Conservation (phyloP, 1,140 invertebrate species). For the Aphaenogaster ashmeadi region DNA sequence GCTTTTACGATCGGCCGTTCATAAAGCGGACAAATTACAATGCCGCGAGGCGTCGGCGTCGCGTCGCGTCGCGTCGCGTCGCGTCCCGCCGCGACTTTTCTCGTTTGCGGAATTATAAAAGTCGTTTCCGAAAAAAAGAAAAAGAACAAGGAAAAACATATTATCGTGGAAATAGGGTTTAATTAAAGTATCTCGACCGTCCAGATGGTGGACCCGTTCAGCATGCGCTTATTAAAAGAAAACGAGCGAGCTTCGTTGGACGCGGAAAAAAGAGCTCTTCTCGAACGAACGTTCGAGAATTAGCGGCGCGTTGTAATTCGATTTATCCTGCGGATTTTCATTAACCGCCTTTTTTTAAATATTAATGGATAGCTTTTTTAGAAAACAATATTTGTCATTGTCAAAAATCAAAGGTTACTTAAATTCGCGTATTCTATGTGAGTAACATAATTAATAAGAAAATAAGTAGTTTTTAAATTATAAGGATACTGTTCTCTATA, state of each 20-base stretch:
- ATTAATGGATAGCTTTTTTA: not conserved
- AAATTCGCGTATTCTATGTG: not conserved
- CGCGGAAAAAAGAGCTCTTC: slow-evolving; percentile 6
- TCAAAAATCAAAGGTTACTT: not conserved
- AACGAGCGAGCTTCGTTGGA: slow-evolving; percentile 26
- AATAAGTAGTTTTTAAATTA: not conserved
- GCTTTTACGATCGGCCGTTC: slow-evolving; percentile 70
- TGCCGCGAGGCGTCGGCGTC: slow-evolving; percentile 45
- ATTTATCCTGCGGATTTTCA: slow-evolving; percentile 17
- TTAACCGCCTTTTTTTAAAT: not conserved
- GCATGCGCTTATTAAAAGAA: slow-evolving; percentile 54
- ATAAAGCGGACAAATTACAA: slow-evolving; percentile 66
- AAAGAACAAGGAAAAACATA: slow-evolving; percentile 42
- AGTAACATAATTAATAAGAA: not conserved
- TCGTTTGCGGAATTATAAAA: slow-evolving; percentile 43
- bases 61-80: slow-evolving; percentile 16
- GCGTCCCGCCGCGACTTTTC: slow-evolving; percentile 33
- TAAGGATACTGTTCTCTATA: not conserved
- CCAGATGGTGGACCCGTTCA: slow-evolving; percentile 56
- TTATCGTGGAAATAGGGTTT: slow-evolving; percentile 70
- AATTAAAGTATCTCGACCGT: slow-evolving; percentile 72
- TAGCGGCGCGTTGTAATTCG: slow-evolving; percentile 32
- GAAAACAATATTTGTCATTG: not conserved
- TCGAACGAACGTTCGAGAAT: slow-evolving; percentile 37
- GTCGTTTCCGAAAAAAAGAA: slow-evolving; percentile 4